These are phyloP conservation scores for Oxyruncus cristatus DNA, from an alignment of 2,113 vertebrate genomes.

Conservation along the genomic window DNA sequence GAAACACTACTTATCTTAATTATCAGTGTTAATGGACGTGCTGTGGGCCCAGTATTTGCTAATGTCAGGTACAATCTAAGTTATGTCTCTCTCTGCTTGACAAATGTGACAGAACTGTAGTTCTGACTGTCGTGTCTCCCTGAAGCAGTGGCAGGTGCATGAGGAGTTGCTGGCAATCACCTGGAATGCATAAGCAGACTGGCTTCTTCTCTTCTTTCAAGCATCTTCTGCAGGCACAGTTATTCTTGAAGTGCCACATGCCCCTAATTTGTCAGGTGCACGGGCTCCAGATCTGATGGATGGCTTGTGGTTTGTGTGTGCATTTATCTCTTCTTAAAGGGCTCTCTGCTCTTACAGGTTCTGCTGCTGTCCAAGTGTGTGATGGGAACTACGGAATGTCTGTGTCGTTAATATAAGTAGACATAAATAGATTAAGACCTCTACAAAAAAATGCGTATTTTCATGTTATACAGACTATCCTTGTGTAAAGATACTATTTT, in stretches of 20 bases:
- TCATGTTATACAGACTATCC: background rate
- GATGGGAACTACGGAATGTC: background rate
- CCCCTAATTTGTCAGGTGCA: background rate
- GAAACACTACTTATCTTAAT: background rate
- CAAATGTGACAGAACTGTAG: background rate
- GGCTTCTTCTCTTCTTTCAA: background rate
- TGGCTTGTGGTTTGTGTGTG: background rate
- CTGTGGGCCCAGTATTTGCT: background rate
- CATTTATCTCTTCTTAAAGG: background rate
- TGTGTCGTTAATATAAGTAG: background rate
- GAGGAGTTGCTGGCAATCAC: background rate
- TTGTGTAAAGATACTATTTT: background rate
- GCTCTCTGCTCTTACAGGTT: background rate
- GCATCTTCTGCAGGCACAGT: background rate
- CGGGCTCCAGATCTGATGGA: background rate
- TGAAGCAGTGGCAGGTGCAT: background rate
- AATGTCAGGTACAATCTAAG: background rate
- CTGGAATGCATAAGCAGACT: background rate
- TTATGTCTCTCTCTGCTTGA: background rate
- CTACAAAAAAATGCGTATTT: fast-evolving
- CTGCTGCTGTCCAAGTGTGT: background rate
- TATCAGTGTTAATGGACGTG: background rate
- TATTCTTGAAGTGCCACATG: background rate
- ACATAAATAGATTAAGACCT: background rate
- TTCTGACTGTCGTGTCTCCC: background rate